phyloP scores from a whole-genome alignment of 2,888 invertebrate genomes.

The Neoscelio sp. region DNA sequence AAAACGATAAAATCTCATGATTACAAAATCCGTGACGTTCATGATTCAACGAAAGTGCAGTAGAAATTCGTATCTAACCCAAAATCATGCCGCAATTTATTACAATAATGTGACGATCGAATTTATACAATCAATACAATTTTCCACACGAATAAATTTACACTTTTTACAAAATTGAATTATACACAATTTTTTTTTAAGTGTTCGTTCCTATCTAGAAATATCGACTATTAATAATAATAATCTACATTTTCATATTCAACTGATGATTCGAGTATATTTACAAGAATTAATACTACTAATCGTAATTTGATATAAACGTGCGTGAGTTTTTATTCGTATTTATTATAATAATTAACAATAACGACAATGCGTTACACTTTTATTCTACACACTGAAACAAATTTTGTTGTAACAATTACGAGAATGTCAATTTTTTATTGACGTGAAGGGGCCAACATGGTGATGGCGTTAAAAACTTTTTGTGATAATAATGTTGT shows the following conservation, averaged over 20 bases:
- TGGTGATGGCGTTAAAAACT: neutral
- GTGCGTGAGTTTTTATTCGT: constrained; percentile 46
- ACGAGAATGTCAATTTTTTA: no score
- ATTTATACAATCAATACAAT: constrained; percentile 61
- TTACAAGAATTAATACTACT: constrained; percentile 50
- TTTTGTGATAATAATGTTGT: no score
- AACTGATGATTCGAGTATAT: constrained; percentile 39
- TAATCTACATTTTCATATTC: constrained; percentile 48
- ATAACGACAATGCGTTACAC: constrained; percentile 35
- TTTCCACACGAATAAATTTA: constrained; percentile 58
- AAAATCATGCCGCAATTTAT: constrained; percentile 44
- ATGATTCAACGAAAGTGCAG: constrained; percentile 28
- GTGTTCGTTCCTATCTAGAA: constrained; percentile 41
- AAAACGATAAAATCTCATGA: constrained; percentile 62
- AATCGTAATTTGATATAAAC: constrained; percentile 47
- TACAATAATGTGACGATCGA: constrained; percentile 55
- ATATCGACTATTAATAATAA: constrained; percentile 52
- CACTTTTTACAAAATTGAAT: constrained; percentile 65
- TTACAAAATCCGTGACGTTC: constrained; percentile 56
- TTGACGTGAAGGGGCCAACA: no score
- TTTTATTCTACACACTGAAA: constrained; percentile 39
- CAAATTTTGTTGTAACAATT: constrained; percentile 29
- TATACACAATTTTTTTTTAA: constrained; percentile 43
- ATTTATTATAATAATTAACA: constrained; percentile 49
- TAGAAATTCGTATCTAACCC: constrained; percentile 51